Percentiles rank a stretch among this genome's conserved stretches.
Evolutionary conservation across 2,888 invertebrate genomes (phyloP).

Genomic region (Nephrotoma guestfalica): DNA sequence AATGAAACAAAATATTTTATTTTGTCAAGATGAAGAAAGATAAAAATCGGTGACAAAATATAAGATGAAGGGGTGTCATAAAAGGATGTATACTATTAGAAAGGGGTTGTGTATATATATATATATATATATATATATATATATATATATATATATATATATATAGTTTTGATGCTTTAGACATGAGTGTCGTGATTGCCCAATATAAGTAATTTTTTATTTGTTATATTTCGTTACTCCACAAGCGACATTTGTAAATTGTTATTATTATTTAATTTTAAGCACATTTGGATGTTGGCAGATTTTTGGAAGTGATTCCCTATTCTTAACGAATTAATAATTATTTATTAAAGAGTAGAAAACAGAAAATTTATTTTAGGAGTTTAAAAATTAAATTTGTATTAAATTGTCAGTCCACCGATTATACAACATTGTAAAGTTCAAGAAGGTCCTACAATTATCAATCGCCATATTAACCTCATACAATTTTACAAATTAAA

Average conservation of each 20-base stretch:
- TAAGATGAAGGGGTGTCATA: not conserved
- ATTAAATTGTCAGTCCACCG: too few relatives aligned
- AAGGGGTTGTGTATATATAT: not conserved
- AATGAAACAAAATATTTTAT: not conserved
- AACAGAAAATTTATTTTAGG: too few relatives aligned
- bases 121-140: not conserved
- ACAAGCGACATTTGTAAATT: not conserved
- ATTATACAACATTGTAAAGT: too few relatives aligned
- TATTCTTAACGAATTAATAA: too few relatives aligned
- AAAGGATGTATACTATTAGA: not conserved
- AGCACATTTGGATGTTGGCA: too few relatives aligned
- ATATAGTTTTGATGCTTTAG: not conserved
- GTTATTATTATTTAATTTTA: too few relatives aligned
- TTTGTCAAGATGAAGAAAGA: not conserved
- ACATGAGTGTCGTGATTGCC: not conserved
- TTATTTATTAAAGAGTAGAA: too few relatives aligned
- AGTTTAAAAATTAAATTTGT: too few relatives aligned
- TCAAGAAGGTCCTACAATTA: too few relatives aligned
- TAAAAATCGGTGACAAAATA: not conserved
- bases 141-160: not conserved
- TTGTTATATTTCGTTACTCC: not conserved
- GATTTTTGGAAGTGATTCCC: too few relatives aligned
- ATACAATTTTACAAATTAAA: too few relatives aligned
- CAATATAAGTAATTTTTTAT: not conserved
- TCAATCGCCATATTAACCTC: too few relatives aligned